phyloP scores from a whole-genome alignment of 2,888 invertebrate species.

The Nemotelus nigrinus region DNA sequence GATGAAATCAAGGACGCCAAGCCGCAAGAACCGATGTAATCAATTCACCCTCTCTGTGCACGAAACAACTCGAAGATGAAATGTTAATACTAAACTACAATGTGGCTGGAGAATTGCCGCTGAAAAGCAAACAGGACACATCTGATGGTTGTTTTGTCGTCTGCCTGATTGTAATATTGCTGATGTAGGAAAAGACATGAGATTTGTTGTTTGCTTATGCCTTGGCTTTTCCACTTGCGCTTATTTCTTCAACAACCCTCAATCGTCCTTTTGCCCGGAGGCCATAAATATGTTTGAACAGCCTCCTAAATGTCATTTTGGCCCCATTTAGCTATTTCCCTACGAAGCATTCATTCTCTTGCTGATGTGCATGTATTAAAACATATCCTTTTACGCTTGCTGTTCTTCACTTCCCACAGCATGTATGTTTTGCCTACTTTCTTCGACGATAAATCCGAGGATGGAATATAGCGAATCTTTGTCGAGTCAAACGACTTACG shows the following conservation, averaged over 20 bases:
- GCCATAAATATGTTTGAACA: conserved; percentile 51
- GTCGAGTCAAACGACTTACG: conserved; percentile 47
- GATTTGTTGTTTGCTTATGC: conserved; percentile 42
- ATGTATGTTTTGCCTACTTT: conserved; percentile 10
- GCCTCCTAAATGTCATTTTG: conserved; percentile 51
- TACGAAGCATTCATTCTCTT: conserved; percentile 42
- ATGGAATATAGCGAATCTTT: conserved; percentile 24
- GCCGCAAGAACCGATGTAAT: background rate
- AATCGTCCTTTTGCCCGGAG: conserved; percentile 41
- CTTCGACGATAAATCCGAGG: conserved; percentile 1
- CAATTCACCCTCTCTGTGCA: background rate
- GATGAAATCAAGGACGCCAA: background rate
- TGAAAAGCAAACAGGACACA: conserved; percentile 31
- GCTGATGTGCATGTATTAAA: conserved; percentile 43
- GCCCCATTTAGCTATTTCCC: conserved; percentile 50
- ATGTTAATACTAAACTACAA: conserved; percentile 28
- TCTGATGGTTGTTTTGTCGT: conserved; percentile 24
- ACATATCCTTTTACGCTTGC: conserved; percentile 32
- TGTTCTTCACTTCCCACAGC: background rate
- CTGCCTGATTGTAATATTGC: conserved; percentile 48
- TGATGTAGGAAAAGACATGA: conserved; percentile 49
- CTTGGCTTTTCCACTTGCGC: conserved; percentile 21
- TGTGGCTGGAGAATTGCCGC: conserved; percentile 9
- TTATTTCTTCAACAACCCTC: conserved; percentile 19
- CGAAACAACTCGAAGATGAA: conserved; percentile 27